These are phyloP conservation scores for Sandelia bainsii DNA, from an alignment of 2,797 vertebrate genomes.

Conservation along the genomic window DNA sequence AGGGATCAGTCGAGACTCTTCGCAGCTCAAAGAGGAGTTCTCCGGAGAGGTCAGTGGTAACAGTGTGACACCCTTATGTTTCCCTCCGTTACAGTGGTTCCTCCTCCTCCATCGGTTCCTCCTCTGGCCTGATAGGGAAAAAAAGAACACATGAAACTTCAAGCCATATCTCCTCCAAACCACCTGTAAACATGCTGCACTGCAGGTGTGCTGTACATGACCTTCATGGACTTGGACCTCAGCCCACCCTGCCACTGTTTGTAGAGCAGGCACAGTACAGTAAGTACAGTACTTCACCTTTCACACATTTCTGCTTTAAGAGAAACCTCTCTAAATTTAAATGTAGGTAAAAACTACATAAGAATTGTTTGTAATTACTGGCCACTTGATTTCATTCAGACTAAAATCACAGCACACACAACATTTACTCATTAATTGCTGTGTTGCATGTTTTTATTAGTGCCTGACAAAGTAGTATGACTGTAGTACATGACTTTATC, in stretches of 20 bases:
- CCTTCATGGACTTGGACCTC: conserved; percentile 19
- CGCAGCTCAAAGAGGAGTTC: conserved; percentile 69
- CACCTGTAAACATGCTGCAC: no score
- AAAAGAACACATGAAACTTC: neutral
- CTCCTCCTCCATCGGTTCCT: conserved; percentile 97
- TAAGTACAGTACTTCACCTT: no score
- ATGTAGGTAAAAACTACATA: no score
- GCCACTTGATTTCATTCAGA: no score
- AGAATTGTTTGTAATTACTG: no score
- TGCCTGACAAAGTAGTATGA: no score
- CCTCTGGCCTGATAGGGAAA: conserved; percentile 84
- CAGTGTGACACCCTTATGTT: conserved; percentile 66
- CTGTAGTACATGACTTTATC: no score
- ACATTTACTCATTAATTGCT: no score
- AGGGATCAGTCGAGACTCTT: conserved; percentile 78
- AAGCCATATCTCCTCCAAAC: neutral
- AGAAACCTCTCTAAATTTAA: no score
- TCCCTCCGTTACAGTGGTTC: conserved; percentile 89
- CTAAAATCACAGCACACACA: no score
- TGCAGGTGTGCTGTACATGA: neutral
- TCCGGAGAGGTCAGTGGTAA: conserved; percentile 76
- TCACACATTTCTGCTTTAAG: no score
- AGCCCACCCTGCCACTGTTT: neutral
- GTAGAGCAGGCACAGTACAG: neutral
- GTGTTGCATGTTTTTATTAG: no score